Percentiles rank a stretch among this genome's conserved stretches.
Evolutionary conservation across 2,113 vertebrate species (phyloP).

Genomic region (Aldabrachelys gigantea): DNA sequence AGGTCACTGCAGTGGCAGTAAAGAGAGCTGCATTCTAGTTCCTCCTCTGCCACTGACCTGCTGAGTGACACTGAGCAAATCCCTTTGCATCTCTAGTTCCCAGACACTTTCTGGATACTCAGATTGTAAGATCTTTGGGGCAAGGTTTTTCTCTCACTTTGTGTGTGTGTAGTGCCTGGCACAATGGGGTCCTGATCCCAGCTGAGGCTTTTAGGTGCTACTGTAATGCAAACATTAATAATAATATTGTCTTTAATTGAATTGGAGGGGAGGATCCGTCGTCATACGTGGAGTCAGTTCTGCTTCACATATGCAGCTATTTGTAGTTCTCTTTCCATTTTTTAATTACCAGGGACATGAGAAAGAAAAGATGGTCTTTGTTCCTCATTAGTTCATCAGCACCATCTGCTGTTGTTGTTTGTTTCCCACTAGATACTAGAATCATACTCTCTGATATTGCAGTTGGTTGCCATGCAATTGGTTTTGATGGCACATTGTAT

Average conservation of each 20-base stretch:
- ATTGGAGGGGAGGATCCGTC: neutral
- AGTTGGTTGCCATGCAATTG: rapidly evolving
- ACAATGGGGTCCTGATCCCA: neutral
- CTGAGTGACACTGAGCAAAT: too few species aligned
- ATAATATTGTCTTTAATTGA: constrained; percentile 1
- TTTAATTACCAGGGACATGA: neutral
- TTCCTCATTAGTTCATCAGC: constrained; percentile 8
- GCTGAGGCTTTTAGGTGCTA: neutral
- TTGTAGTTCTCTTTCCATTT: neutral
- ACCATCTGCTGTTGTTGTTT: constrained; percentile 15
- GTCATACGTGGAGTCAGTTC: neutral
- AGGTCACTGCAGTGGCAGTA: neutral
- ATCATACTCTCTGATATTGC: neutral
- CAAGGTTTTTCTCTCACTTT: too few species aligned
- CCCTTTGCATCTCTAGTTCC: too few species aligned
- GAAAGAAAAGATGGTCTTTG: neutral
- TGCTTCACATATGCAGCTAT: neutral
- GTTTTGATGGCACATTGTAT: neutral
- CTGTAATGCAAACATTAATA: neutral
- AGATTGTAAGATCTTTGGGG: too few species aligned
- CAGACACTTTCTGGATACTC: too few species aligned
- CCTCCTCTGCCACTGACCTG: neutral
- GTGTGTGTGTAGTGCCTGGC: neutral
- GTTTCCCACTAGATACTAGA: neutral
- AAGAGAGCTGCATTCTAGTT: neutral